Base-by-base conservation (phyloP, 2,888 invertebrate species). In the Harmothoe impar region DNA sequence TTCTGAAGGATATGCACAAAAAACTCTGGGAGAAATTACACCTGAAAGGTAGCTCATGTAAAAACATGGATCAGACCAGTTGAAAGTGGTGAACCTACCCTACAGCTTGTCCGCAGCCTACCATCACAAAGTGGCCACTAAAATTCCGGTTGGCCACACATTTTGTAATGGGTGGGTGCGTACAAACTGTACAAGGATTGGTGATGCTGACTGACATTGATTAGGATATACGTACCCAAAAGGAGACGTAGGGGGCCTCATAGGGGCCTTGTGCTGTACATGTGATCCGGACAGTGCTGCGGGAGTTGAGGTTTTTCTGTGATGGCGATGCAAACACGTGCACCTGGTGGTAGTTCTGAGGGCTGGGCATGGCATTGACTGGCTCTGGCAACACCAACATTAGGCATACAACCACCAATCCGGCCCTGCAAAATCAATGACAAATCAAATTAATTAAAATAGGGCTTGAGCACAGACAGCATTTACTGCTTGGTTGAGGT, bases 231-330 rank as follows among this genome's bases (percentile, higher is more conserved):
- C 86, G 7, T 86, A 86, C 86, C 86, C 86, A 86, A 52, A 54
- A 86, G 5, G 86, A 86, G 29, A 86, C 56, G 54, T 86, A 86
- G 31, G 86, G 86, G 15, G 33, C 25, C 31, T 86, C 86, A 29
- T n/a, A 86, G 54, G 86, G 86, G 15, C 29, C 86, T 25, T 86
- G 52, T 10, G 86, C 86, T 0, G 15, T 54, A 29, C 86, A 86
- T 5, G 54, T 86, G 86, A 86, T 29, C 5, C 86, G 25, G 3
- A 86, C 56, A 23, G 86, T 86, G 56, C 54, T 54, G 54, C 86
- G 86, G 54, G 86, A 29, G 25, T 23, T 54, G 54, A 86, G 86
- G 86, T 10, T 10, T 12, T 20, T 86, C 29, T 54, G 54, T 52
- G 86, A 0, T 0, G 86, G 86, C 29, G 25, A 54, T 52, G 86